Evolutionary conservation across 2,797 vertebrate species (phyloP).

Genomic region (Mormyrops attenuatus): DNA sequence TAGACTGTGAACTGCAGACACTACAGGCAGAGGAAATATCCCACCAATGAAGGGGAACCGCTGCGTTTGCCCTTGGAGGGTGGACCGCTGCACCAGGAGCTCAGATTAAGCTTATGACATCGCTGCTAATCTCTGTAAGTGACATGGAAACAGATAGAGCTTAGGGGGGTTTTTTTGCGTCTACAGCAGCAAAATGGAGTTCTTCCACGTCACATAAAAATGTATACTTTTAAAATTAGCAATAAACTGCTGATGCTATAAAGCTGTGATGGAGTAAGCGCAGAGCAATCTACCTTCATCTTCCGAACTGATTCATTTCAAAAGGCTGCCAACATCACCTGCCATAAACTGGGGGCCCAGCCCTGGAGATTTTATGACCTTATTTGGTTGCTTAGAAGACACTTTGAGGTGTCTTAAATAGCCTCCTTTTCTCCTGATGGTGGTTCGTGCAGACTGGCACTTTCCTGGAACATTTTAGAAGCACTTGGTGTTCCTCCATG

Average conservation of each 20-base stretch:
- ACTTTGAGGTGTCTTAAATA: not conserved
- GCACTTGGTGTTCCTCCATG: not conserved
- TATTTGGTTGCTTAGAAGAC: constrained; percentile 6
- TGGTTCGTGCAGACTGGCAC: not conserved
- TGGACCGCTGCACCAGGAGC: constrained; percentile 34
- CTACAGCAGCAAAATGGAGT: not conserved
- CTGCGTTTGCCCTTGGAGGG: constrained; percentile 46
- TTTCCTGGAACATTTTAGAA: not conserved
- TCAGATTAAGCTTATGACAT: constrained; percentile 47
- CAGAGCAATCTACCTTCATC: constrained; percentile 21
- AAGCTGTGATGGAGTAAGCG: not conserved
- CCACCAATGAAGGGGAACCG: constrained; percentile 35
- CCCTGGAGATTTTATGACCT: constrained; percentile 2
- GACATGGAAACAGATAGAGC: constrained; percentile 33
- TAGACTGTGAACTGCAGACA: constrained; percentile 53
- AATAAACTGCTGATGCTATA: constrained; percentile 11
- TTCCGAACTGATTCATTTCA: constrained; percentile 23
- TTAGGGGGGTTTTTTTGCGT: not conserved
- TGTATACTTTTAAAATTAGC: constrained; percentile 10
- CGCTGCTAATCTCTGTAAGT: constrained; percentile 49
- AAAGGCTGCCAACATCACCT: not conserved
- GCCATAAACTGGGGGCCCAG: constrained; percentile 1
- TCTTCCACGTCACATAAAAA: not conserved
- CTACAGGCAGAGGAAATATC: constrained; percentile 31
- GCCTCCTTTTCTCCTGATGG: not conserved